A percentile compares a stretch with the other conserved stretches of the same genome.
Evolutionary conservation across 2,888 invertebrate species (phyloP).

Genomic region (Zaprionus bogoriensis): DNA sequence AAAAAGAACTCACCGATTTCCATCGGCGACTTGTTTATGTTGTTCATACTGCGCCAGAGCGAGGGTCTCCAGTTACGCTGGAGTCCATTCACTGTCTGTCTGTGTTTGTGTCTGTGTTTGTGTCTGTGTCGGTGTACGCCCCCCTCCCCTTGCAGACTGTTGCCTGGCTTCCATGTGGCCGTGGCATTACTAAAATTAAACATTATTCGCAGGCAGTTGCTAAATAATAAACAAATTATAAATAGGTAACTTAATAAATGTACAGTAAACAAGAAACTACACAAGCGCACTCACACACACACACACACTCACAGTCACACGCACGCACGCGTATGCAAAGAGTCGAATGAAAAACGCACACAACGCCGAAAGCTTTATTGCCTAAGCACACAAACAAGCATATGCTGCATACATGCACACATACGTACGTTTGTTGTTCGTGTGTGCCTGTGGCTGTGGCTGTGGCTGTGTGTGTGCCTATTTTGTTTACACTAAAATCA

Average conservation of each 20-base stretch:
- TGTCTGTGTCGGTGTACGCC: background rate
- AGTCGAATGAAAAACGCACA: conserved; percentile 54
- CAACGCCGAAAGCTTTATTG: conserved; percentile 59
- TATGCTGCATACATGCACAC: conserved; percentile 52
- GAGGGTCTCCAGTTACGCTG: background rate
- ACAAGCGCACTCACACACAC: conserved; percentile 32
- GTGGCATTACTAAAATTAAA: conserved; percentile 50
- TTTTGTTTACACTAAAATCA: conserved; percentile 76
- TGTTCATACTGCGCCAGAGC: conserved; percentile 5
- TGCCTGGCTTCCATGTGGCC: background rate
- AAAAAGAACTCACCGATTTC: conserved; percentile 3
- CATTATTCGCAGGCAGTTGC: conserved; percentile 67
- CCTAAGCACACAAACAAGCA: conserved; percentile 37
- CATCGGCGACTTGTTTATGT: conserved; percentile 31
- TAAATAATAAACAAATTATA: conserved; percentile 75
- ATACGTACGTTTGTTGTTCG: conserved; percentile 23
- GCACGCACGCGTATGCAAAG: conserved; percentile 25
- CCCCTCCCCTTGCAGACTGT: background rate
- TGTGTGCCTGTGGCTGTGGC: conserved; percentile 19
- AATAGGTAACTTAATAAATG: conserved; percentile 76
- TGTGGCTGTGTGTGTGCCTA: conserved; percentile 32
- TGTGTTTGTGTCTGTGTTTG: background rate
- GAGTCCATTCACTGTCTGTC: conserved; percentile 1
- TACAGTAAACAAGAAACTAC: conserved; percentile 58
- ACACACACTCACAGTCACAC: conserved; percentile 20